These are phyloP conservation scores for Erinaceus europaeus DNA, from an alignment of 2,113 vertebrate species.

Conservation along the genomic window DNA sequence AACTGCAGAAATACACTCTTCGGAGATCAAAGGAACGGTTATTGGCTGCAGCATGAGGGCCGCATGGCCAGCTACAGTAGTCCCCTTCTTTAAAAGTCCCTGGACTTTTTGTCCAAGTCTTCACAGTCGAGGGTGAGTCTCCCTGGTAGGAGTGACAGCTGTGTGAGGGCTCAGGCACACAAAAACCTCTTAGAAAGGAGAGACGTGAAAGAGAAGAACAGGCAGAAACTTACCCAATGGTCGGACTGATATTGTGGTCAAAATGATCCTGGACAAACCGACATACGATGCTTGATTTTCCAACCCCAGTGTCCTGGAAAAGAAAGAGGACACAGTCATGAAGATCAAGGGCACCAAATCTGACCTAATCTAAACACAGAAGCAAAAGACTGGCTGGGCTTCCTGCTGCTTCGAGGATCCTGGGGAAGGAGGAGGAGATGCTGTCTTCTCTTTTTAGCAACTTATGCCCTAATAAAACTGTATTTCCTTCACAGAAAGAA, in stretches of 20 bases:
- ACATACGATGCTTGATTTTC: conserved; percentile 98
- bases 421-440: background rate
- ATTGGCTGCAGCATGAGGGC: background rate
- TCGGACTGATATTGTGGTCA: conserved; percentile 97
- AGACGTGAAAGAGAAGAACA: background rate
- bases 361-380: background rate
- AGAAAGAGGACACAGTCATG: conserved; percentile 48
- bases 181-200: background rate
- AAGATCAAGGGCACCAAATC: background rate
- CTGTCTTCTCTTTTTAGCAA: too few species aligned
- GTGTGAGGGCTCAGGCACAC: background rate
- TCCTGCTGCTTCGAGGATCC: too few species aligned
- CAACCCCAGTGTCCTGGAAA: conserved; percentile 96
- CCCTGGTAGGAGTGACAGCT: background rate
- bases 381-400: background rate
- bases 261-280: conserved; percentile 98
- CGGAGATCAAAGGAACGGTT: background rate
- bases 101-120: background rate
- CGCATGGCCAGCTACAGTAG: background rate
- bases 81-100: background rate
- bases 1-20: background rate
- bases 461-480: background rate
- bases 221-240: conserved; percentile 90
- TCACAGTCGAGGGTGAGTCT: background rate
- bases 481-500: background rate